Percentiles rank a stretch among this genome's conserved stretches.
Conservation (phyloP, 2,797 vertebrate species). For the Muscicapa striata region DNA sequence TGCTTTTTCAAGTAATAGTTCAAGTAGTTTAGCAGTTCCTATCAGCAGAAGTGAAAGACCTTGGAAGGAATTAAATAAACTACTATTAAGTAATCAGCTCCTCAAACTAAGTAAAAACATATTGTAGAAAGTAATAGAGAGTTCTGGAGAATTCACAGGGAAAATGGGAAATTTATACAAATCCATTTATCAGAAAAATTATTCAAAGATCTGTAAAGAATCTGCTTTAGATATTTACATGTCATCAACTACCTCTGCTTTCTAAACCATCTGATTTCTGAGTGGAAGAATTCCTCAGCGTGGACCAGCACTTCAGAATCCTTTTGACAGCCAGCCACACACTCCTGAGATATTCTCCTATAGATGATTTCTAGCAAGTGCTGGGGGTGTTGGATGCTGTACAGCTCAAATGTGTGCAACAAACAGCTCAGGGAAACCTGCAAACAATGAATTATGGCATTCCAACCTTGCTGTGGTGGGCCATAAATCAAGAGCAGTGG, state of each 20-base stretch:
- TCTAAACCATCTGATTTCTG: not conserved
- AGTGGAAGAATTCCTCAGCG: not conserved
- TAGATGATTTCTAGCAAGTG: not conserved
- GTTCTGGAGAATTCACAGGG: not conserved
- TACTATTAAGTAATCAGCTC: not conserved
- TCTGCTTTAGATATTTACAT: not conserved
- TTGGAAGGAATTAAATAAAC: not conserved
- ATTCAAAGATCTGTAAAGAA: not conserved
- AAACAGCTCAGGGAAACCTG: not conserved
- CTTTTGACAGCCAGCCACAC: not conserved
- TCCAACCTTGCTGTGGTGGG: not conserved
- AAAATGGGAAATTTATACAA: not conserved
- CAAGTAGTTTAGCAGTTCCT: not conserved
- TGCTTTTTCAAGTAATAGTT: not conserved
- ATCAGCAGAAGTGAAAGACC: not conserved
- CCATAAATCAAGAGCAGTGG: constrained; percentile 12
- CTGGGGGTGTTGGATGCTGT: not conserved
- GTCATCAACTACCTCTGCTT: not conserved
- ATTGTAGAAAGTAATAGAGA: not conserved
- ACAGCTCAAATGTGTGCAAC: not conserved
- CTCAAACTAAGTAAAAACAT: not conserved
- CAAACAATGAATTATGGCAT: not conserved
- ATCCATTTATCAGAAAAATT: not conserved
- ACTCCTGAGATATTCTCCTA: not conserved
- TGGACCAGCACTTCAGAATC: not conserved